Conservation (phyloP, 2,888 invertebrate species). For the Xanthorhoe spadicearia region DNA sequence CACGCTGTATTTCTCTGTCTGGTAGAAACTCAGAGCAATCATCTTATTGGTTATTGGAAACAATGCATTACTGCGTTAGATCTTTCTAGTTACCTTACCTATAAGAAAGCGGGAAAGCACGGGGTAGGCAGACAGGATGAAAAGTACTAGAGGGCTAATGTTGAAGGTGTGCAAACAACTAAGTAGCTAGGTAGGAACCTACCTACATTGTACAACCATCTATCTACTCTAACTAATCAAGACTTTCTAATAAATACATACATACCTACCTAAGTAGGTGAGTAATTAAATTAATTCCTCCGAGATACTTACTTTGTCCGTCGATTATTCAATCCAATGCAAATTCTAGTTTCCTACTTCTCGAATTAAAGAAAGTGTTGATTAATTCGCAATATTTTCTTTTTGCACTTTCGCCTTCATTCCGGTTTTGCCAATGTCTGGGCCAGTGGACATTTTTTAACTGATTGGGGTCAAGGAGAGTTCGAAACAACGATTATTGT, state of each 20-base stretch:
- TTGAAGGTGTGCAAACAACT: no score
- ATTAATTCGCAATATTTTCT: slow-evolving; percentile 22
- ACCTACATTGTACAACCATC: no score
- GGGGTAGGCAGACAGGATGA: no score
- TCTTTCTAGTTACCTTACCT: no score
- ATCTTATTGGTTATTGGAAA: no score
- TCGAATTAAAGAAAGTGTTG: slow-evolving; percentile 9
- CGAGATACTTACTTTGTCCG: slow-evolving; percentile 44
- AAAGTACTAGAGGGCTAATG: no score
- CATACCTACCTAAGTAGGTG: background rate
- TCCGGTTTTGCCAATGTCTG: slow-evolving; percentile 5
- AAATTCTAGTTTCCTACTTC: slow-evolving; percentile 20
- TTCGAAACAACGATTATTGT: slow-evolving; percentile 22
- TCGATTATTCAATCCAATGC: slow-evolving; percentile 24
- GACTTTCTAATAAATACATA: slow-evolving; percentile 1
- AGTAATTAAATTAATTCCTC: slow-evolving; percentile 17
- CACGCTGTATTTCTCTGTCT: no score
- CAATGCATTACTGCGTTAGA: no score
- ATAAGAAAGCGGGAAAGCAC: no score
- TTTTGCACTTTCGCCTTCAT: slow-evolving; percentile 19
- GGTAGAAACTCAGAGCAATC: no score
- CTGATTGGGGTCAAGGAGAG: background rate
- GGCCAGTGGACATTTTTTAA: background rate
- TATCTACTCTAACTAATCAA: background rate
- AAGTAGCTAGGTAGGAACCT: no score